Evolutionary conservation across 2,888 invertebrate species (phyloP), one percentile per base, ranked within the genome.

Genomic region (Troides oblongomaculatus): DNA sequence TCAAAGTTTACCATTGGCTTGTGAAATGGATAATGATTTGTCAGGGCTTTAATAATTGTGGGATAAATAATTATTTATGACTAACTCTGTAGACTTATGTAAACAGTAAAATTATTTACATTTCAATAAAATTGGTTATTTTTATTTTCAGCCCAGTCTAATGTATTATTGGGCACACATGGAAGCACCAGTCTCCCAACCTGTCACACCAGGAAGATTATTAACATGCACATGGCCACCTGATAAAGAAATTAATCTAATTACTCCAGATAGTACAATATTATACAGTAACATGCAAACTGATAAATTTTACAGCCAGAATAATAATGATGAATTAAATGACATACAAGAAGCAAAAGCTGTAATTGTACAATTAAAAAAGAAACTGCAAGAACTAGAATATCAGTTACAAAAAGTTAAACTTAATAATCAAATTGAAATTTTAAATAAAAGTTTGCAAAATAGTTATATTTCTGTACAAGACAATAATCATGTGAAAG

Each of bases 121-220:
- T 39, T 18, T 53, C 18, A 18, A n/a, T 57, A 8, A 21, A 23
- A 57, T 57, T 57, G 6, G 8, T 12, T 21, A 57, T 21, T 57
- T 57, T 67, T 67, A 36, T 60, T 60, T 68, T 66, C 89, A 98
- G 98, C 96, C 97, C 71, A 97, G 96, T 87, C 94, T 96, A 81
- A 97, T 97, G 96, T 98, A 98, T 89, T 97, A 96, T 84, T 98
- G 98, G 98, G 94, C 97, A 36, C 96, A 97, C 84, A 96, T 96
- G 74, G 97, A 97, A 86, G 89, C 93, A 63, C 94, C 95, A 68
- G 90, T 94, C 56, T 91, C 94, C 63, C 93, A 95, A 73, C 94
- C 96, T 53, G 90, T 94, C 70, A 95, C 96, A 23, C 97, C 97
- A 0, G 96, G 97, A 64, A 94, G 95, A 81, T 89, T 97, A 63